phyloP scores from a whole-genome alignment of 2,888 invertebrate genomes.

The Seira sanloemensis region DNA sequence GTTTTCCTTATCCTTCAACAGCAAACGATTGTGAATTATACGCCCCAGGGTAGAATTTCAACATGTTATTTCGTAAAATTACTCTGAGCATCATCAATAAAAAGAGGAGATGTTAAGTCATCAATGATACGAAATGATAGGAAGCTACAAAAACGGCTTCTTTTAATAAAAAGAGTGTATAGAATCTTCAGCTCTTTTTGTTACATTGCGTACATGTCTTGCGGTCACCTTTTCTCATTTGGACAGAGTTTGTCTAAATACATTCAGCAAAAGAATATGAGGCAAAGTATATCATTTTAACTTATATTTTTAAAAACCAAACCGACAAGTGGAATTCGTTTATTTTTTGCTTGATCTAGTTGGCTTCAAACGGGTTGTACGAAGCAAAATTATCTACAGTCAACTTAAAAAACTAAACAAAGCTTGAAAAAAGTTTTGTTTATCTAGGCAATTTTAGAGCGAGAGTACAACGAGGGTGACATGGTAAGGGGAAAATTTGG shows the following conservation, averaged over 20 bases:
- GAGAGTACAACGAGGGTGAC: background rate
- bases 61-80: too few relatives aligned
- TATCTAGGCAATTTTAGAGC: background rate
- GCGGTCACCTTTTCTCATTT: conserved; percentile 23
- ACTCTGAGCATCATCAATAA: too few relatives aligned
- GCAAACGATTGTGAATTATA: background rate
- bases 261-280: too few relatives aligned
- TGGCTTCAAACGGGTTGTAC: conserved; percentile 12
- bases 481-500: conserved; percentile 24
- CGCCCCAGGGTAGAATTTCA: background rate
- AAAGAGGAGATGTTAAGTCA: too few relatives aligned
- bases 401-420: background rate
- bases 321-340: conserved; percentile 49
- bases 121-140: too few relatives aligned
- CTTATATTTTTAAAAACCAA: conserved; percentile 52
- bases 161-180: background rate
- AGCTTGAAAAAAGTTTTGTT: background rate
- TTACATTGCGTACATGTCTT: conserved; percentile 17
- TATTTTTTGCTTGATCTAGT: background rate
- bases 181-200: background rate
- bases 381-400: background rate
- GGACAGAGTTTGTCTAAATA: too few relatives aligned
- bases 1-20: too few relatives aligned
- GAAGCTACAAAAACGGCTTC: conserved; percentile 1
- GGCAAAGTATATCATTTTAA: too few relatives aligned